Base-by-base conservation (phyloP, 2,888 invertebrate species). In the Ormyrus rosae region DNA sequence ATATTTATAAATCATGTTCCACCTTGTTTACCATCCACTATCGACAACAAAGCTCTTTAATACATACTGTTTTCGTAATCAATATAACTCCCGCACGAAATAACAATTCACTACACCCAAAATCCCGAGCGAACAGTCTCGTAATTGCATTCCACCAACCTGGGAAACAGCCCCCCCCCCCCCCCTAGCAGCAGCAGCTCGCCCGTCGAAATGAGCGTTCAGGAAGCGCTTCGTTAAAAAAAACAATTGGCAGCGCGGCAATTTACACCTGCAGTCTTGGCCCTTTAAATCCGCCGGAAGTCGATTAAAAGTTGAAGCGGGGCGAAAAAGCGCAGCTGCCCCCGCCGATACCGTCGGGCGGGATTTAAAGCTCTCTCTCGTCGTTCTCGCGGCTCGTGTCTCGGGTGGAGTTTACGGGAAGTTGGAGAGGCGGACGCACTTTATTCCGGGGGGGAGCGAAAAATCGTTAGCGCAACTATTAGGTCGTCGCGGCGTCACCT, bases 401-500 rank as follows among this genome's bases (percentile, higher is more conserved):
- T 19, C 19, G 19, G 19, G 19, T 2, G 48, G 48, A 65, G 71
- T 73, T 78, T 63, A 72, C 53, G 60, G 8, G 46, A 11, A 60
- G 11, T 34, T 19, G 19, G 19, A 19, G 4, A 10, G n/a, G 70
- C 55, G 48, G 48, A 58, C 51, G 64, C 64, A 48, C 9, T 53
- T 53, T 11, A 11, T n/a, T 8, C 56, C n/a, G 60, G 19, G 13
- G 13, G 50, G 46, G 45, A 53, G 60, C 48, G 56, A 80, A 80
- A 80, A 80, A 80, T 76, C 80, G 76, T 80, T 80, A 75, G 53
- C 56, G 71, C 53, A 13, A 71, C 74, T 64, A 70, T 69, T 65
- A 64, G 51, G 6, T n/a, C 61, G 6, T 64, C 8, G 64, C 50
- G 10, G 61, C n/a, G 9, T 5, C 53, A 8, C 53, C 53, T 51